phyloP scores from a whole-genome alignment of 2,888 invertebrate genomes.

The Syrphus vitripennis region DNA sequence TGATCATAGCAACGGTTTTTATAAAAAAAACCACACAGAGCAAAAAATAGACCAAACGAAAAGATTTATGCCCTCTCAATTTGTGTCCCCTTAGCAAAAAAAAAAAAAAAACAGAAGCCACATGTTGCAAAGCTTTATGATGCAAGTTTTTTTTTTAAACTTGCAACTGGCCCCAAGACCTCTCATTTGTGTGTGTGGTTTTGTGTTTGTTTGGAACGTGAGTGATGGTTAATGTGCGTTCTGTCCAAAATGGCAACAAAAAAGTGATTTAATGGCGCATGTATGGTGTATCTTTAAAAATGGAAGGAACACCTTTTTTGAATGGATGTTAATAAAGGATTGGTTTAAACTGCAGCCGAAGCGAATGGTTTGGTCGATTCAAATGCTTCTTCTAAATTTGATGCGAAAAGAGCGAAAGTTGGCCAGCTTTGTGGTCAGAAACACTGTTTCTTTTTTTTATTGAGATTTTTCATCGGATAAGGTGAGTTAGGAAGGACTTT shows the following conservation, averaged over 20 bases:
- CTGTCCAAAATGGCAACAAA: constrained; percentile 46
- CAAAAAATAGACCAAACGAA: constrained; percentile 34
- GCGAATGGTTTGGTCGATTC: constrained; percentile 14
- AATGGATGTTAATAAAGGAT: constrained; percentile 11
- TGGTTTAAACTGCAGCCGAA: neutral
- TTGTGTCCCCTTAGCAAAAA: constrained; percentile 9
- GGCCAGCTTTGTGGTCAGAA: neutral
- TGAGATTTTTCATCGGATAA: constrained; percentile 35
- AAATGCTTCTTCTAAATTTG: constrained; percentile 61
- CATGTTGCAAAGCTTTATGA: neutral
- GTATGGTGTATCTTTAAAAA: constrained; percentile 22
- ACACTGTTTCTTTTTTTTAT: neutral
- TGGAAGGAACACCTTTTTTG: constrained; percentile 12
- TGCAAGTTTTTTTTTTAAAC: neutral
- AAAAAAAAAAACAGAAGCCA: constrained; percentile 56
- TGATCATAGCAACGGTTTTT: constrained; percentile 33
- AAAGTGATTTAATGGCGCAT: constrained; percentile 64
- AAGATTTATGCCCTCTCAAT: constrained; percentile 37
- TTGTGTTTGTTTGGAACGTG: constrained; percentile 28
- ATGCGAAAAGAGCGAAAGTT: constrained; percentile 67
- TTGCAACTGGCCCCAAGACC: neutral
- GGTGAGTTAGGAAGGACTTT: constrained; percentile 65
- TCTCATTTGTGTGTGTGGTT: neutral
- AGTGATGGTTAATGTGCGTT: constrained; percentile 66
- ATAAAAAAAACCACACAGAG: constrained; percentile 35